Conservation (phyloP, 2,888 invertebrate species). For the Clivina fossor region DNA sequence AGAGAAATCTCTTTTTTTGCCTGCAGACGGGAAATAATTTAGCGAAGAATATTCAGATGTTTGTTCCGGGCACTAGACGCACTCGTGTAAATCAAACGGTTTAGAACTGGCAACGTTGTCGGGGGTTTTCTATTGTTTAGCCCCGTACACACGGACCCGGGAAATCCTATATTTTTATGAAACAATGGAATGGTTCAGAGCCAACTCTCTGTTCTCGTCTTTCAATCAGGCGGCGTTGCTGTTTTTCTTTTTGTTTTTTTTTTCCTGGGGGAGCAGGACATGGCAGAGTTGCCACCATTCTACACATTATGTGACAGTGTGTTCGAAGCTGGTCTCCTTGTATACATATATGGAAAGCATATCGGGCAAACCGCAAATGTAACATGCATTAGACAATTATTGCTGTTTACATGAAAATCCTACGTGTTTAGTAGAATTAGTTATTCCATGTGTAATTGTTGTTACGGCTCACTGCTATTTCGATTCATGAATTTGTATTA, state of each 20-base stretch:
- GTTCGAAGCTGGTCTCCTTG: too few species aligned
- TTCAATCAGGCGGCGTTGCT: conserved; percentile 22
- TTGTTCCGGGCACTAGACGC: conserved; percentile 20
- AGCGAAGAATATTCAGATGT: conserved; percentile 28
- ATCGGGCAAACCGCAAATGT: conserved; percentile 12
- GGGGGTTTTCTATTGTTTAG: conserved; percentile 26
- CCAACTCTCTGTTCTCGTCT: conserved; percentile 11
- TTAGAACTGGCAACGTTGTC: too few species aligned
- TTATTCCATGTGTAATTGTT: conserved; percentile 25
- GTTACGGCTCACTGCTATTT: conserved; percentile 12
- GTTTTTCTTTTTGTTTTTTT: not conserved
- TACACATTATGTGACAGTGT: too few species aligned
- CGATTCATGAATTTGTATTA: conserved; percentile 25
- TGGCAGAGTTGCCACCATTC: not conserved
- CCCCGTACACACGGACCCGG: conserved; percentile 7
- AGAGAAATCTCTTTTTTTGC: conserved; percentile 29
- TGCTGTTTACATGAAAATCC: conserved; percentile 32
- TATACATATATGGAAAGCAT: too few species aligned
- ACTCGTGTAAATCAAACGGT: conserved; percentile 22
- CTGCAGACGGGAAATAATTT: conserved; percentile 28
- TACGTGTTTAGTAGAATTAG: conserved; percentile 20
- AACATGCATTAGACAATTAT: conserved; percentile 30
- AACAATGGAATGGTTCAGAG: conserved; percentile 24
- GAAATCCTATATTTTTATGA: conserved; percentile 33
- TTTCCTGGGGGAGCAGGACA: not conserved